Percentiles rank a stretch among this genome's conserved stretches.
Conservation (phyloP, 2,888 invertebrate genomes). For the Leptinotarsa haldemani region DNA sequence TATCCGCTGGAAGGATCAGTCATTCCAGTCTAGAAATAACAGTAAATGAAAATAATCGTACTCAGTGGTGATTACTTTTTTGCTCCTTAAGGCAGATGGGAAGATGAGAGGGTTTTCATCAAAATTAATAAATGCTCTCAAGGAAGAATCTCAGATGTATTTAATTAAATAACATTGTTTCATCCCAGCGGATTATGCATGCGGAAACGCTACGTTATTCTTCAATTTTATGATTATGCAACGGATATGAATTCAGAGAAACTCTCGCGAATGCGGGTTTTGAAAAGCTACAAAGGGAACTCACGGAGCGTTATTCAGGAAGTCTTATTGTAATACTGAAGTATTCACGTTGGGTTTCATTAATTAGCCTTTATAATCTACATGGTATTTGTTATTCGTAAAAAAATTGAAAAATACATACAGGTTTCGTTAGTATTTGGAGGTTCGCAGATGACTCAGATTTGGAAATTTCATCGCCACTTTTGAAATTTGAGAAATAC, state of each 20-base stretch:
- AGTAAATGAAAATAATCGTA: neutral
- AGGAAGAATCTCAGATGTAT: constrained; percentile 8
- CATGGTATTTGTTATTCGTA: neutral
- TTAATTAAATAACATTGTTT: constrained; percentile 24
- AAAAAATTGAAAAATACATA: no score
- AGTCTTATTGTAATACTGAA: neutral
- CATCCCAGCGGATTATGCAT: neutral
- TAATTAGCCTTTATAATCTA: neutral
- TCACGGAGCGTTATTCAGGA: neutral
- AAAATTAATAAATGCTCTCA: neutral
- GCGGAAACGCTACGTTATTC: constrained; percentile 3
- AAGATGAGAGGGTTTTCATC: constrained; percentile 5
- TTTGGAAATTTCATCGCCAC: no score
- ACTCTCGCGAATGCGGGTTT: neutral
- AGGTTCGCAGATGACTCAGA: no score
- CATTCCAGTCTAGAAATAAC: neutral
- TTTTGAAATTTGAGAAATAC: no score
- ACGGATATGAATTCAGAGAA: neutral
- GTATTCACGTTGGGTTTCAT: neutral
- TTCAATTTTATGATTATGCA: neutral
- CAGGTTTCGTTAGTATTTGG: no score
- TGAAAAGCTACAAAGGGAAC: neutral
- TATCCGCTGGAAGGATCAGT: no score
- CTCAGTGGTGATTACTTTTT: neutral
- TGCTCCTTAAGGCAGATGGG: neutral